Conservation (phyloP, 37 sponge, comb jelly and placozoan genomes). For the Eunapius fragilis region DNA sequence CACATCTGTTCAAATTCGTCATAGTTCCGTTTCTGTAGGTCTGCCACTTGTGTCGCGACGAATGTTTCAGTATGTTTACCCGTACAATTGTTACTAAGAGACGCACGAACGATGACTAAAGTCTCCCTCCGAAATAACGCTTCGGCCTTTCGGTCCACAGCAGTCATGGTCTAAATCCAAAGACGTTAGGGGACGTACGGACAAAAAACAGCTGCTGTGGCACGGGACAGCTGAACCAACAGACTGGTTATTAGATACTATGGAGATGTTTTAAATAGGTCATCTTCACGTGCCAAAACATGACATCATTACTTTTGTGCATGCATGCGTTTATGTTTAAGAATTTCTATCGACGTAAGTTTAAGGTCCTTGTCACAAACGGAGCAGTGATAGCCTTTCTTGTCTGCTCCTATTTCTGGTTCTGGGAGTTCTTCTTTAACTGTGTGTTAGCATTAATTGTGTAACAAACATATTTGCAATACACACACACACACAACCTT, state of each 20-base stretch:
- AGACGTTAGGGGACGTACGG: not conserved
- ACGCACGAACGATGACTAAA: too few species aligned
- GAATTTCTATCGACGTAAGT: slow-evolving; percentile 61
- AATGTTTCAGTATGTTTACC: not conserved
- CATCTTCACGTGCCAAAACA: too few species aligned
- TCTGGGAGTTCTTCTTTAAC: not conserved
- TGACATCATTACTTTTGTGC: too few species aligned
- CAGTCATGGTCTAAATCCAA: too few species aligned
- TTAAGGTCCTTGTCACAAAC: slow-evolving; percentile 33
- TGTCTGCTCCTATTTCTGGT: not conserved
- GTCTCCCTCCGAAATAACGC: too few species aligned
- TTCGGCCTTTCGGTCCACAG: too few species aligned
- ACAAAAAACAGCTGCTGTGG: not conserved
- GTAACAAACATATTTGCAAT: too few species aligned
- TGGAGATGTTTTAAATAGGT: too few species aligned
- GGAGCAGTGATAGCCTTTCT: slow-evolving; percentile 50
- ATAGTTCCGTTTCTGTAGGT: not conserved
- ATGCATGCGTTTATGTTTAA: slow-evolving; percentile 73
- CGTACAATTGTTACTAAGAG: too few species aligned
- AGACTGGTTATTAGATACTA: too few species aligned
- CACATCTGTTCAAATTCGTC: slow-evolving; percentile 26
- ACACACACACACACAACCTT: too few species aligned
- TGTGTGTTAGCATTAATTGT: too few species aligned
- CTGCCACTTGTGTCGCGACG: not conserved
- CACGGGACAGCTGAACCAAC: not conserved